A percentile compares a stretch with the other conserved stretches of the same genome.
Conservation (phyloP, 2,888 invertebrate species). For the Noctua fimbriata region DNA sequence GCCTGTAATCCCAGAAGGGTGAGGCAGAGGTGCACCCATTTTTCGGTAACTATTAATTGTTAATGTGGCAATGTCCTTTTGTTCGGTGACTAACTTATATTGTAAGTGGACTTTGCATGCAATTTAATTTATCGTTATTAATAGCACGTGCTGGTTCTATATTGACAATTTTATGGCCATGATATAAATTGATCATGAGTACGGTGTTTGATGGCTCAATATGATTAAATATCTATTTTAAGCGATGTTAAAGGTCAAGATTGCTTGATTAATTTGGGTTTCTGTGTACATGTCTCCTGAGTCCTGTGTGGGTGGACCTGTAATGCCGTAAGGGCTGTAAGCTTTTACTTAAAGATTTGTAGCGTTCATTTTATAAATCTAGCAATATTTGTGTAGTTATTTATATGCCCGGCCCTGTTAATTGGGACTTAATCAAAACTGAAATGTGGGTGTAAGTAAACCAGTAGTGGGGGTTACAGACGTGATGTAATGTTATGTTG, state of each 20-base stretch:
- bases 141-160: constrained; percentile 19
- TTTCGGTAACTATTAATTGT: background rate
- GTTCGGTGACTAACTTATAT: background rate
- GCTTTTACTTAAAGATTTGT: background rate
- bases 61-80: background rate
- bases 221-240: constrained; percentile 5
- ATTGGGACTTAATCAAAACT: no score
- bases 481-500: background rate
- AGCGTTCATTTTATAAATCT: background rate
- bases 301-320: background rate
- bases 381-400: background rate
- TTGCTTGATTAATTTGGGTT: background rate
- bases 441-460: background rate
- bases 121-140: constrained; percentile 40
- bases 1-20: background rate
- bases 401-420: no score
- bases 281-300: background rate
- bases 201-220: background rate
- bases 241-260: background rate
- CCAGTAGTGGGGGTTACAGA: background rate
- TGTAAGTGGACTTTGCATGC: constrained; percentile 23
- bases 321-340: background rate
- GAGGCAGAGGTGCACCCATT: background rate
- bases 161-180: constrained; percentile 34
- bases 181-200: constrained; percentile 18